A percentile compares a stretch with the other conserved stretches of the same genome.
Evolutionary conservation across 2,888 invertebrate genomes (phyloP).

Genomic region (Cerastis rubricosa): DNA sequence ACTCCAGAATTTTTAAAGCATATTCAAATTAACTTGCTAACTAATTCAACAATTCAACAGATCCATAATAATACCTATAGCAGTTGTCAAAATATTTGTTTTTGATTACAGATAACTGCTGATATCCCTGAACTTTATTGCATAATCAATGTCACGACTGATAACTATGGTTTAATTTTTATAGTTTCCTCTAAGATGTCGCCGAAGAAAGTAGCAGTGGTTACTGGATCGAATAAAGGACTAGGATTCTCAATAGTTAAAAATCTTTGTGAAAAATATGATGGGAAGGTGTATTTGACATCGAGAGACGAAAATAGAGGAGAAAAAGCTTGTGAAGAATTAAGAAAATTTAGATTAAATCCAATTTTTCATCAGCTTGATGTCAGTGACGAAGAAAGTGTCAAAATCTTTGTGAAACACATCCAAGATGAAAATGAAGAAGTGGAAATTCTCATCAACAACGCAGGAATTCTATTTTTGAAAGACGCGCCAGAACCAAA

Average conservation of each 20-base stretch:
- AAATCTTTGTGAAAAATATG: conserved; percentile 91
- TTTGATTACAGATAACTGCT: conserved; percentile 15
- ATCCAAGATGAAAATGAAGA: conserved; percentile 91
- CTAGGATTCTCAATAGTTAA: conserved; percentile 93
- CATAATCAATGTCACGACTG: conserved; percentile 32
- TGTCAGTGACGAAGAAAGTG: conserved; percentile 90
- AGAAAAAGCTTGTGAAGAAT: conserved; percentile 88
- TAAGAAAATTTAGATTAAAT: conserved; percentile 87
- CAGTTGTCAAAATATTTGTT: conserved; percentile 12
- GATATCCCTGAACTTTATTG: conserved; percentile 43
- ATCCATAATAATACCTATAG: neutral
- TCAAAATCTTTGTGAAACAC: conserved; percentile 89
- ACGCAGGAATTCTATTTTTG: conserved; percentile 91
- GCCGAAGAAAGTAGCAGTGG: conserved; percentile 81
- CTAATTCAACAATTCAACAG: neutral
- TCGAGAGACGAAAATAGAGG: conserved; percentile 91
- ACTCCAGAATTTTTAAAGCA: neutral
- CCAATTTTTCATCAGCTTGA: conserved; percentile 93
- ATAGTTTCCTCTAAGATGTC: conserved; percentile 67
- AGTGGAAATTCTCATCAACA: conserved; percentile 93
- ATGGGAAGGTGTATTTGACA: conserved; percentile 93
- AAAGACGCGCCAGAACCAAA: conserved; percentile 82
- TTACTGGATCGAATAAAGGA: conserved; percentile 94
- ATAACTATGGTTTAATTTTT: conserved; percentile 23
- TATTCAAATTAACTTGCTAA: neutral